phyloP scores from a whole-genome alignment of 2,888 invertebrate species.

The Meloe dianella region DNA sequence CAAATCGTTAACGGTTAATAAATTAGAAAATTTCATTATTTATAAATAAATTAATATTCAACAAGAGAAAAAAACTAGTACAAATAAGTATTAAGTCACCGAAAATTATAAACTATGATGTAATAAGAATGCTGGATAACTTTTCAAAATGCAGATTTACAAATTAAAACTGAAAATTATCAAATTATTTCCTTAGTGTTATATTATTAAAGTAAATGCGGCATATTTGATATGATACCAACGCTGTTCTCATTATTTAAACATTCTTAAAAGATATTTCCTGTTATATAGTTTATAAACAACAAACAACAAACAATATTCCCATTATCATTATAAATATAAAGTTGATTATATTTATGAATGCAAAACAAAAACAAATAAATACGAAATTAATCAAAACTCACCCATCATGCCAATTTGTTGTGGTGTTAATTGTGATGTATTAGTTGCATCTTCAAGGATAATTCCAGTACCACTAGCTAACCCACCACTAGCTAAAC shows the following conservation, averaged over 20 bases:
- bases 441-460: conserved; percentile 52
- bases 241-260: background rate
- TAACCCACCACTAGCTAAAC: conserved; percentile 63
- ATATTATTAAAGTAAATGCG: conserved; percentile 26
- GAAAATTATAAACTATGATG: conserved; percentile 2
- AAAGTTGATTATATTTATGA: background rate
- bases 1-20: background rate
- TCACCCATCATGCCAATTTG: conserved; percentile 90
- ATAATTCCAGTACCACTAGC: conserved; percentile 39
- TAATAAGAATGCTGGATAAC: background rate
- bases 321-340: too few species aligned
- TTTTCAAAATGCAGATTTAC: background rate
- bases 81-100: background rate
- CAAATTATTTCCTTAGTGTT: conserved; percentile 34
- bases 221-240: background rate
- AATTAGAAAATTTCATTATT: background rate
- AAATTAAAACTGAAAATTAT: conserved; percentile 33
- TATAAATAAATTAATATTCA: background rate
- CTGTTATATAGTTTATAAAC: conserved; percentile 39
- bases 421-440: conserved; percentile 78
- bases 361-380: conserved; percentile 21
- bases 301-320: background rate
- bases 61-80: background rate
- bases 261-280: conserved; percentile 28
- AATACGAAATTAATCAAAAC: conserved; percentile 51